phyloP scores from a whole-genome alignment of 2,888 invertebrate genomes.

The Philopedon plagiatum region DNA sequence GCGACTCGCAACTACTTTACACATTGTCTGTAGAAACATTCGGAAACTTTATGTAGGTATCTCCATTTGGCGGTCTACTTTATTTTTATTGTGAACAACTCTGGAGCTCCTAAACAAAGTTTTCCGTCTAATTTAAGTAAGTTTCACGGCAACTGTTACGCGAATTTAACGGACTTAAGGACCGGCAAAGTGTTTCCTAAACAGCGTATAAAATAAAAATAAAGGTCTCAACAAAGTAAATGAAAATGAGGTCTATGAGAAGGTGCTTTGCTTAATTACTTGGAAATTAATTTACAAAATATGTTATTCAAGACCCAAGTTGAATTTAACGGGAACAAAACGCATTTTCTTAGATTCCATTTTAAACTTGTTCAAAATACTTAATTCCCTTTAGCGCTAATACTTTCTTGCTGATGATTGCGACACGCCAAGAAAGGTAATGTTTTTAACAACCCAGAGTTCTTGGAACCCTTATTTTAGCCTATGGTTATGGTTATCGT shows the following conservation, averaged over 20 bases:
- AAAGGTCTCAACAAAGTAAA: neutral
- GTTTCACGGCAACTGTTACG: constrained; percentile 10
- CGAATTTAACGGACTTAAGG: constrained; percentile 6
- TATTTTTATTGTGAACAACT: constrained; percentile 9
- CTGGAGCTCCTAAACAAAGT: constrained; percentile 8
- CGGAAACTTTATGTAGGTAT: neutral
- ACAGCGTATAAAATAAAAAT: neutral
- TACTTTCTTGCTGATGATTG: too few relatives aligned
- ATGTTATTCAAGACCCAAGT: neutral
- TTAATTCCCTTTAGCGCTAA: too few relatives aligned
- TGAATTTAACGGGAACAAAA: neutral
- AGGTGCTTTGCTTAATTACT: neutral
- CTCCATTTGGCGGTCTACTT: neutral
- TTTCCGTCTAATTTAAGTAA: constrained; percentile 10
- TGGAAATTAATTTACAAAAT: constrained; percentile 1
- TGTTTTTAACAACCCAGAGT: too few relatives aligned
- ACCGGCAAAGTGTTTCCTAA: constrained; percentile 7
- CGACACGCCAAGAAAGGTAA: too few relatives aligned
- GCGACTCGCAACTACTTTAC: too few relatives aligned
- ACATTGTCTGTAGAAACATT: neutral
- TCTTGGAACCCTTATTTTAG: too few relatives aligned
- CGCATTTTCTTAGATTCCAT: too few relatives aligned
- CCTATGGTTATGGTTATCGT: too few relatives aligned
- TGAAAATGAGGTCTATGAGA: neutral
- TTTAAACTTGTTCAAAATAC: too few relatives aligned